Evolutionary conservation across 2,797 vertebrate genomes (phyloP).

Genomic region (Diplodus puntazzo): DNA sequence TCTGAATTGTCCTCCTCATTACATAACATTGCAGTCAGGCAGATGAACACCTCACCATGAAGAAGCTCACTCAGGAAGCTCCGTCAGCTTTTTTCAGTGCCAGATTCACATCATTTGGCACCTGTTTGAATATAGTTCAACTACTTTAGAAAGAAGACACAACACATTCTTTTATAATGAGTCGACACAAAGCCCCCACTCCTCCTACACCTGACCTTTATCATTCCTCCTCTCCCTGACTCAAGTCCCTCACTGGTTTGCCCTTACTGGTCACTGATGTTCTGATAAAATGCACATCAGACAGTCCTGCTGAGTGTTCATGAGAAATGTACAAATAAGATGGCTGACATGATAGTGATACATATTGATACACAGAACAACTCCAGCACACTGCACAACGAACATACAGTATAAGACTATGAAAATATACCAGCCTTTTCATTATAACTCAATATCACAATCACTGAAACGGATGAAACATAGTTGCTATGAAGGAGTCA

Average conservation of each 20-base stretch:
- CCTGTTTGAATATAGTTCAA: not conserved
- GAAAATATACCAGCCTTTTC: not conserved
- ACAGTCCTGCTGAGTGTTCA: not conserved
- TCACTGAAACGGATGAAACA: not conserved
- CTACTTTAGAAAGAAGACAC: not conserved
- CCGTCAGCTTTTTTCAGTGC: not conserved
- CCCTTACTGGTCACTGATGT: not conserved
- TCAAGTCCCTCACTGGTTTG: not conserved
- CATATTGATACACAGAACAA: not conserved
- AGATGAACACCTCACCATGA: not conserved
- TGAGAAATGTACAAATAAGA: not conserved
- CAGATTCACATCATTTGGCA: not conserved
- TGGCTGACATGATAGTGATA: slow-evolving; percentile 1
- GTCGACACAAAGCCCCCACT: not conserved
- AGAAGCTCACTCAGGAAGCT: not conserved
- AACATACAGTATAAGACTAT: not conserved
- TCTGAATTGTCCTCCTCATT: not conserved
- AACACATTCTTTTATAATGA: not conserved
- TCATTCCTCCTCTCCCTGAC: not conserved
- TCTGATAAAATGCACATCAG: not conserved
- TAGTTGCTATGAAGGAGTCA: not conserved
- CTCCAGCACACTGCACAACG: not conserved
- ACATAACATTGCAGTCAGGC: not conserved
- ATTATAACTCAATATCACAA: not conserved
- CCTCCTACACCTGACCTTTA: not conserved